A percentile compares a stretch with the other conserved stretches of the same genome.
Evolutionary conservation across 2,888 invertebrate species (phyloP).

Genomic region (Alviniconcha strummeri): DNA sequence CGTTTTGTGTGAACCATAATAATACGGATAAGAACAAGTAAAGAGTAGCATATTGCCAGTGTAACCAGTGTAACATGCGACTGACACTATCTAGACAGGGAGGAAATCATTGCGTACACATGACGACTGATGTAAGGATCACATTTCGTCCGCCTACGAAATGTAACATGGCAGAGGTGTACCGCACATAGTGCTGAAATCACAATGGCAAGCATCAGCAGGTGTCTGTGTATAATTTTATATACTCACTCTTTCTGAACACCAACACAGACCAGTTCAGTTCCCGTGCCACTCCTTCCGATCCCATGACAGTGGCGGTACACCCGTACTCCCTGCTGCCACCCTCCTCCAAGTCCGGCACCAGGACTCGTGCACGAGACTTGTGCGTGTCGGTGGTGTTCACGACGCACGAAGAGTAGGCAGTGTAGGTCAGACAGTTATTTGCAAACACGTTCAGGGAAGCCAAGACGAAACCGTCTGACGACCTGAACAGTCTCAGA

Average conservation of each 20-base stretch:
- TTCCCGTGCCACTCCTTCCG: neutral
- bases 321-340: conserved; percentile 16
- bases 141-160: too few relatives aligned
- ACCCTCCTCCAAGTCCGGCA: conserved; percentile 9
- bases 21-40: too few relatives aligned
- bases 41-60: too few relatives aligned
- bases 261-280: conserved; percentile 1
- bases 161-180: too few relatives aligned
- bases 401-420: conserved; percentile 9
- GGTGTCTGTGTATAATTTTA: neutral
- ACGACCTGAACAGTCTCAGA: conserved; percentile 4
- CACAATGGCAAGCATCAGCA: too few relatives aligned
- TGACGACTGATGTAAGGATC: too few relatives aligned
- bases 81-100: too few relatives aligned
- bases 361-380: conserved; percentile 18
- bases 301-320: neutral
- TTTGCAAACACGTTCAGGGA: conserved; percentile 13
- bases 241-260: conserved; percentile 6
- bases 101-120: too few relatives aligned
- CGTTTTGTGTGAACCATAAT: too few relatives aligned
- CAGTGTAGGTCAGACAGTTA: conserved; percentile 21
- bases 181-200: too few relatives aligned
- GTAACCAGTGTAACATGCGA: too few relatives aligned
- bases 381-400: conserved; percentile 14
- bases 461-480: conserved; percentile 10